These are phyloP conservation scores for Ichneumoninae sp. DNA, from an alignment of 2,888 invertebrate genomes.

Conservation along the genomic window DNA sequence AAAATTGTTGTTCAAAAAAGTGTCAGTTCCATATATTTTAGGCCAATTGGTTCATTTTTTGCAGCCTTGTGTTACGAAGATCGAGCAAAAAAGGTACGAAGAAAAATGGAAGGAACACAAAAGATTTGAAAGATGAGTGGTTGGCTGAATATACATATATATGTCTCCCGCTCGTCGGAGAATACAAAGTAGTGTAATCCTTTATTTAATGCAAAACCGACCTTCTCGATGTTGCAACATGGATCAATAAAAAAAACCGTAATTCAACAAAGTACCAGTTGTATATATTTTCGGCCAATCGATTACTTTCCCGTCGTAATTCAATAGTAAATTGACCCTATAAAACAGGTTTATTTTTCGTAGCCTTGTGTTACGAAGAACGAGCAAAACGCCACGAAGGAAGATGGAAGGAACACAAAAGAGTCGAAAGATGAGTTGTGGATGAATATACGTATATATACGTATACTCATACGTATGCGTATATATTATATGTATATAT, in stretches of 20 bases:
- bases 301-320: too few species aligned
- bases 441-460: background rate
- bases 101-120: constrained; percentile 9
- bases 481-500: too few species aligned
- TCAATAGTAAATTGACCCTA: too few species aligned
- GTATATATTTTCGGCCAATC: too few species aligned
- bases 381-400: background rate
- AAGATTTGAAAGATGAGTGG: constrained; percentile 15
- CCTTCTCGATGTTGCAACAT: too few species aligned
- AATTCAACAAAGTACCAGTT: too few species aligned
- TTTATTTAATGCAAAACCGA: too few species aligned
- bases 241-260: too few species aligned
- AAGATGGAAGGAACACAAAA: constrained; percentile 19
- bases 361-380: constrained; percentile 3
- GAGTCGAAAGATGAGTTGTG: constrained; percentile 20
- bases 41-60: background rate
- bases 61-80: background rate
- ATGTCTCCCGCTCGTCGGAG: background rate
- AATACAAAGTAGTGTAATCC: too few species aligned
- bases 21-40: too few species aligned
- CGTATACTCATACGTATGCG: background rate
- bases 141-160: background rate
- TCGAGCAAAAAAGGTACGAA: background rate
- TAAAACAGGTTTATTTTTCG: background rate
- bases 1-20: too few species aligned